Conservation (phyloP, 1,140 invertebrate species). For the Pseudomyrmex pallidus region DNA sequence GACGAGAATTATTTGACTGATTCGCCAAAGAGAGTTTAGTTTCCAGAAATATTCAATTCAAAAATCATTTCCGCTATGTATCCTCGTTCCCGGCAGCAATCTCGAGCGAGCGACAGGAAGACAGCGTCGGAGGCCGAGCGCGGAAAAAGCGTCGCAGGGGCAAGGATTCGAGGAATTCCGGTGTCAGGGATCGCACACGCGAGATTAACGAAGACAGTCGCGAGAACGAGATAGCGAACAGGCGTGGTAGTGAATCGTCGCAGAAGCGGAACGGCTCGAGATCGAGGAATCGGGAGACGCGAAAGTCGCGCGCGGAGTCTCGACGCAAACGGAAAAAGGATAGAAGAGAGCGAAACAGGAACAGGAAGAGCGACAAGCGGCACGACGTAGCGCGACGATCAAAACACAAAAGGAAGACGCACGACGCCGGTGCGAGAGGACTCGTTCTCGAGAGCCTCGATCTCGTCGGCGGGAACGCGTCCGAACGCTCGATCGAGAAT, state of each 20-base stretch:
- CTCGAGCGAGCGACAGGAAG: conserved; percentile 26
- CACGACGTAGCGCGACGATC: conserved; percentile 17
- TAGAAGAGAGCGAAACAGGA: conserved; percentile 67
- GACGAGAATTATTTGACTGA: too few relatives aligned
- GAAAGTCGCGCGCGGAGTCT: conserved; percentile 70
- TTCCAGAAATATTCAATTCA: background rate
- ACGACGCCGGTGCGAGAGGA: conserved; percentile 19
- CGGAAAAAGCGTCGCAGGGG: conserved; percentile 72
- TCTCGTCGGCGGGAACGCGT: background rate
- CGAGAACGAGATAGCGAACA: conserved; percentile 63
- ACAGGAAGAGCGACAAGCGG: conserved; percentile 60
- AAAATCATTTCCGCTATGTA: background rate
- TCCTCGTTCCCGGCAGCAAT: background rate
- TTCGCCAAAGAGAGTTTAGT: background rate
- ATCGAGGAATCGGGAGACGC: conserved; percentile 61
- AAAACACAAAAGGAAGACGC: conserved; percentile 65
- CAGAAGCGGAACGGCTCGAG: conserved; percentile 32
- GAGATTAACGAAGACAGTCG: conserved; percentile 33
- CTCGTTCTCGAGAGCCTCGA: conserved; percentile 5
- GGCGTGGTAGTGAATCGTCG: conserved; percentile 16
- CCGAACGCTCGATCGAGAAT: background rate
- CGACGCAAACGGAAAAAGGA: conserved; percentile 71
- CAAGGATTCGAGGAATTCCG: conserved; percentile 51
- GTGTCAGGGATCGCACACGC: conserved; percentile 2
- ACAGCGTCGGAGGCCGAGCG: conserved; percentile 21